Conservation (phyloP, 2,113 vertebrate genomes). For the Lichenostomus cassidix region DNA sequence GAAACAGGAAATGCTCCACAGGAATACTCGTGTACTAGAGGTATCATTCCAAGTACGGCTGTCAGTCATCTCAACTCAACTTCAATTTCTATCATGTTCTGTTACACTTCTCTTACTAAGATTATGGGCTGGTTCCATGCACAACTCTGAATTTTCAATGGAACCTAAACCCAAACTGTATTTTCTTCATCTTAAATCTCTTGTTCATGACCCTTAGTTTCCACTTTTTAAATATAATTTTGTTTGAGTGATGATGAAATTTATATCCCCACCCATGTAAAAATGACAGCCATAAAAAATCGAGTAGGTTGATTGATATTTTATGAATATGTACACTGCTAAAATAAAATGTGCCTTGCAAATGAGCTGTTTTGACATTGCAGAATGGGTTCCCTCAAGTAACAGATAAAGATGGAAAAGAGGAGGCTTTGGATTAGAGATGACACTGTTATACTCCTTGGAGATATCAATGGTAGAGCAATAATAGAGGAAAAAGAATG, state of each 20-base stretch:
- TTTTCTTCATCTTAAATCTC: neutral
- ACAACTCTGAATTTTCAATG: neutral
- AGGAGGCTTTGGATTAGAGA: neutral
- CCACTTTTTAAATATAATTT: neutral
- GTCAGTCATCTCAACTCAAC: neutral
- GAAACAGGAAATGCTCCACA: neutral
- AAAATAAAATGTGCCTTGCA: neutral
- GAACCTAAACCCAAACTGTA: neutral
- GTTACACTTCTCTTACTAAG: neutral
- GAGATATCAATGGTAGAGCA: neutral
- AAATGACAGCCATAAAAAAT: neutral
- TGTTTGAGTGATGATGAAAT: neutral
- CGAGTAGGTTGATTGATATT: neutral
- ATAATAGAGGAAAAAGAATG: neutral
- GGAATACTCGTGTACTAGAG: neutral
- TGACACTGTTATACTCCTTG: neutral
- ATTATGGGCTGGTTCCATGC: neutral
- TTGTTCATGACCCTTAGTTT: neutral
- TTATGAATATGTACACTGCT: neutral
- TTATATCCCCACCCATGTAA: neutral
- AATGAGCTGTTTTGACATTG: neutral
- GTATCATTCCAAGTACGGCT: neutral
- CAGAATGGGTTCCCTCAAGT: neutral
- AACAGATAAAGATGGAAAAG: neutral
- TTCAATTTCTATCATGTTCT: neutral